Percentiles rank a stretch among this genome's conserved stretches.
Conservation (phyloP, 37 sponge, comb jelly and placozoan genomes). For the Halichondria panicea region DNA sequence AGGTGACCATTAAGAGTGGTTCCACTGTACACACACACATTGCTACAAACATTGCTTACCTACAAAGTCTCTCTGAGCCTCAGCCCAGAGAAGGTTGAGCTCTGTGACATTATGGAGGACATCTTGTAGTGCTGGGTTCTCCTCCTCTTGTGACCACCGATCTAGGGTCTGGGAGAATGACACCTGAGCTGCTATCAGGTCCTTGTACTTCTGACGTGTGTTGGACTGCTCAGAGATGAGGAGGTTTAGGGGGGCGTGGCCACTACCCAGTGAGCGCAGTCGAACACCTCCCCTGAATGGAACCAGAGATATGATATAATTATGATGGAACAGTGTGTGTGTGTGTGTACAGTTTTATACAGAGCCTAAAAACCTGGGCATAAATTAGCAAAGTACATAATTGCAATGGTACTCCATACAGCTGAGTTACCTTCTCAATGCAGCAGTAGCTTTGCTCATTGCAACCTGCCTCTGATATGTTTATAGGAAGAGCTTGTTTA, state of each 20-base stretch:
- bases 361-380: background rate
- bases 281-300: slow-evolving; percentile 42
- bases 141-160: slow-evolving; percentile 69
- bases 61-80: slow-evolving; percentile 59
- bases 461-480: too few relatives aligned
- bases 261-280: slow-evolving; percentile 54
- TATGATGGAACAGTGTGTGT: too few relatives aligned
- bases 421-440: slow-evolving; percentile 60
- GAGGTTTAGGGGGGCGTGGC: slow-evolving; percentile 67
- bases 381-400: background rate
- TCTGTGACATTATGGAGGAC: slow-evolving; percentile 66
- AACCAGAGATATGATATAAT: background rate
- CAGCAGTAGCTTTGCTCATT: slow-evolving; percentile 64
- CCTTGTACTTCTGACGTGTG: slow-evolving; percentile 62
- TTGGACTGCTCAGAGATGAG: slow-evolving; percentile 71
- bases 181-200: slow-evolving; percentile 39
- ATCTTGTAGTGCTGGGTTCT: slow-evolving; percentile 70
- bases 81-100: slow-evolving; percentile 49
- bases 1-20: too few relatives aligned
- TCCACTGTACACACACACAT: background rate
- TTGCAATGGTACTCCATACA: background rate
- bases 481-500: too few relatives aligned
- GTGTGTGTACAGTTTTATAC: too few relatives aligned
- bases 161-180: slow-evolving; percentile 8
- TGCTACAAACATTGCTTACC: slow-evolving; percentile 24